Evolutionary conservation across 2,797 vertebrate genomes (phyloP).

Genomic region (Danio aesculapii): DNA sequence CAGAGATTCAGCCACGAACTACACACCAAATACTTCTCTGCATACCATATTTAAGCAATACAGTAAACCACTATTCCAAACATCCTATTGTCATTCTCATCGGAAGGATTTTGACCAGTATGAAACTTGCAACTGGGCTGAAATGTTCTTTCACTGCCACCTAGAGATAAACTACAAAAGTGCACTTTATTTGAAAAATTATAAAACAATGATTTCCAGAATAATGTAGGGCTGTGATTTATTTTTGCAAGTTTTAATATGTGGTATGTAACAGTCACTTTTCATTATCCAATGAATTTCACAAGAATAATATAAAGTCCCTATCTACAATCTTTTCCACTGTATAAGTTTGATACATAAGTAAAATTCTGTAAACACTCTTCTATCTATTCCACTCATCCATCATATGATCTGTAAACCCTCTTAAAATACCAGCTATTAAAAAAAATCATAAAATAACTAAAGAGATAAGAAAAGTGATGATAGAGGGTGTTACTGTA

Average conservation of each 20-base stretch:
- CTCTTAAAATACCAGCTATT: not conserved
- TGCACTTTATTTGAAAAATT: slow-evolving; percentile 3
- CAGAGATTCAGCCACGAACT: not conserved
- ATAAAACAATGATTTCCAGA: slow-evolving; percentile 48
- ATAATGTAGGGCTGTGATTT: slow-evolving; percentile 13
- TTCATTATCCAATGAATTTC: not conserved
- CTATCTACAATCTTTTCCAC: not conserved
- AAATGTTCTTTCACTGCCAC: slow-evolving; percentile 25
- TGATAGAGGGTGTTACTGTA: slow-evolving; percentile 57
- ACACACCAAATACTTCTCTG: not conserved
- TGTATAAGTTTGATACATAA: not conserved
- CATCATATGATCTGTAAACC: not conserved
- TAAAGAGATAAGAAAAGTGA: not conserved
- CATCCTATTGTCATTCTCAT: not conserved
- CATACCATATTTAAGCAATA: not conserved
- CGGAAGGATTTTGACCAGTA: not conserved
- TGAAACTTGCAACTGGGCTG: not conserved
- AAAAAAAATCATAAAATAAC: not conserved
- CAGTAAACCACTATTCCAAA: not conserved
- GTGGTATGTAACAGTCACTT: not conserved
- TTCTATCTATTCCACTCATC: not conserved
- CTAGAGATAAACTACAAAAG: slow-evolving; percentile 26
- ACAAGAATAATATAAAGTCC: not conserved
- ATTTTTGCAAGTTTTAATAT: not conserved
- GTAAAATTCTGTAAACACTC: slow-evolving; percentile 2